phyloP scores from a whole-genome alignment of 1,140 invertebrate species.

The Elysia chlorotica region DNA sequence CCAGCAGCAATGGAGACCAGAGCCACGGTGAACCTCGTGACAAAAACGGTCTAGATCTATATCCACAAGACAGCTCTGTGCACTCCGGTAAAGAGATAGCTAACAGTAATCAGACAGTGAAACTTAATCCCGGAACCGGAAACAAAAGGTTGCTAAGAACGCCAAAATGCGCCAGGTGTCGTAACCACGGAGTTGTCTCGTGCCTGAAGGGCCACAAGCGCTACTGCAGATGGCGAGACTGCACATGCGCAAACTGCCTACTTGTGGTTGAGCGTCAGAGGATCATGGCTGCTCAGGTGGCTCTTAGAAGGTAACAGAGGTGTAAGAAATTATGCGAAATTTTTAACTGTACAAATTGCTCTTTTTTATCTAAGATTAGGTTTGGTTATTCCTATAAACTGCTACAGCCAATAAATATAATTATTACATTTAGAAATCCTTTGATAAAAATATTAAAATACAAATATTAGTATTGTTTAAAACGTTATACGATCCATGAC shows the following conservation, averaged over 20 bases:
- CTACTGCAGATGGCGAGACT: slow-evolving; percentile 69
- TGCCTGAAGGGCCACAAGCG: slow-evolving; percentile 92
- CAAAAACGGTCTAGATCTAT: background rate
- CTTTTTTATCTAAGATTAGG: too few relatives aligned
- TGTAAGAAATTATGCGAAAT: too few relatives aligned
- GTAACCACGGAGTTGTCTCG: slow-evolving; percentile 94
- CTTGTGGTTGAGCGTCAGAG: slow-evolving; percentile 92
- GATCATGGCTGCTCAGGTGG: slow-evolving; percentile 96
- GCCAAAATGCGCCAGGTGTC: slow-evolving; percentile 91
- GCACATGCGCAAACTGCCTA: slow-evolving; percentile 94
- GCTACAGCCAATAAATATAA: too few relatives aligned
- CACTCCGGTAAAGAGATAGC: background rate
- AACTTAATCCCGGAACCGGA: background rate
- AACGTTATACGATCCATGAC: too few relatives aligned
- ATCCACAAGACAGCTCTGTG: too few relatives aligned
- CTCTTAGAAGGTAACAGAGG: slow-evolving; percentile 51
- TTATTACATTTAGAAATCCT: too few relatives aligned
- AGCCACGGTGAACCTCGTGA: background rate
- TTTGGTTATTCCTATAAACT: too few relatives aligned
- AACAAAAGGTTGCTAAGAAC: slow-evolving; percentile 68
- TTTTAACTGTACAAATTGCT: too few relatives aligned
- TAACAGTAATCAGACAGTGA: background rate
- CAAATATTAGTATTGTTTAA: too few relatives aligned
- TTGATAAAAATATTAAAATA: too few relatives aligned
- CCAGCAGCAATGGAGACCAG: background rate